phyloP scores from a whole-genome alignment of 1,140 invertebrate genomes.

The Drosophila tropicalis region DNA sequence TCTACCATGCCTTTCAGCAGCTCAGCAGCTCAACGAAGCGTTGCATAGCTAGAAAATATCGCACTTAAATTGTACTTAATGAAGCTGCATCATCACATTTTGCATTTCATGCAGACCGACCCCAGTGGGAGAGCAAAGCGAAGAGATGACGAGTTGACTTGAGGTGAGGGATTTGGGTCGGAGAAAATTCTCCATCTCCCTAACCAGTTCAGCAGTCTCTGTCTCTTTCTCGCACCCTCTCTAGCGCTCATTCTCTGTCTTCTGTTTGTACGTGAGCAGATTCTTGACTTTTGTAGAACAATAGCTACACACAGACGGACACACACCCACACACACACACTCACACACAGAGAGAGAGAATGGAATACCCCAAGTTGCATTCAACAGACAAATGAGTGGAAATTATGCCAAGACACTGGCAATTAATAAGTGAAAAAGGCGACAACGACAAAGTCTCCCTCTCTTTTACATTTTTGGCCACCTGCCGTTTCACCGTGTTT shows the following conservation, averaged over 20 bases:
- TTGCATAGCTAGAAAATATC: slow-evolving; percentile 62
- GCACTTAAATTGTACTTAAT: slow-evolving; percentile 79
- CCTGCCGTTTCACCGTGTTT: slow-evolving; percentile 33
- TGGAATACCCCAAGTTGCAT: slow-evolving; percentile 57
- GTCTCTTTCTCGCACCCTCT: neutral
- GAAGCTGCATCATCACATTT: slow-evolving; percentile 80
- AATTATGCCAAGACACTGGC: slow-evolving; percentile 79
- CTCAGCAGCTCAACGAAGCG: slow-evolving; percentile 60
- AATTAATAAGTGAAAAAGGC: slow-evolving; percentile 72
- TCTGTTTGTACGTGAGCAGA: slow-evolving; percentile 57
- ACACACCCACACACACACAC: neutral
- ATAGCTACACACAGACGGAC: slow-evolving; percentile 39
- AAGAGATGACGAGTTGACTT: neutral
- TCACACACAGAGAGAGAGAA: neutral
- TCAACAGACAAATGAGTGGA: slow-evolving; percentile 77
- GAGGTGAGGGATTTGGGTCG: neutral
- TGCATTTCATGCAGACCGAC: slow-evolving; percentile 58
- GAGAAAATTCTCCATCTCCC: slow-evolving; percentile 3
- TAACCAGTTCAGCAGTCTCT: slow-evolving; percentile 8
- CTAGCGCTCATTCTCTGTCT: neutral
- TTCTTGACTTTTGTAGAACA: slow-evolving; percentile 61
- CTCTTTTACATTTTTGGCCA: slow-evolving; percentile 46
- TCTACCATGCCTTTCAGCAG: slow-evolving; percentile 68
- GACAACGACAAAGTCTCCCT: slow-evolving; percentile 17
- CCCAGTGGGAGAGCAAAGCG: neutral